phyloP scores from a whole-genome alignment of 2,113 vertebrate genomes.

The Brachirus orientalis region DNA sequence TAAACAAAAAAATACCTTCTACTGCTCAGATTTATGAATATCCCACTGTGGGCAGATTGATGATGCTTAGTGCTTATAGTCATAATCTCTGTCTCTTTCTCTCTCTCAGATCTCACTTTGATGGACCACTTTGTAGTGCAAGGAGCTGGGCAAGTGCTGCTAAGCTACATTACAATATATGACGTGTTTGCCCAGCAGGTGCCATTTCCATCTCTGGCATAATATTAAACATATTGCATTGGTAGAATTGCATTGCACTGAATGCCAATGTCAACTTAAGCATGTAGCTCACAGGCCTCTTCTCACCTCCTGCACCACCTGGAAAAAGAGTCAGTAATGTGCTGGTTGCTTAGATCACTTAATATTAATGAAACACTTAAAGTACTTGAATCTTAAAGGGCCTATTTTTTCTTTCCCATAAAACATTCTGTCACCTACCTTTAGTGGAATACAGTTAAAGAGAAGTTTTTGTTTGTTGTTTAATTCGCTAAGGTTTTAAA shows the following conservation, averaged over 20 bases:
- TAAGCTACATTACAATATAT: slow-evolving; percentile 76
- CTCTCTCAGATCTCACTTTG: slow-evolving; percentile 75
- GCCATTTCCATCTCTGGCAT: slow-evolving; percentile 63
- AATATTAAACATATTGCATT: slow-evolving; percentile 69
- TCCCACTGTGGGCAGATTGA: slow-evolving; percentile 2
- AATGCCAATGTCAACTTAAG: slow-evolving; percentile 69
- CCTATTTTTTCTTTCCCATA: neutral
- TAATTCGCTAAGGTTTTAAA: neutral
- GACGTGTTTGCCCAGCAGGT: slow-evolving; percentile 71
- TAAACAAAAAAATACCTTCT: too few relatives aligned
- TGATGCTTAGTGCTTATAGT: too few relatives aligned
- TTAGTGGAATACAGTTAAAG: neutral
- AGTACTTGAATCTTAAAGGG: slow-evolving; percentile 13
- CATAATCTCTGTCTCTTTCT: slow-evolving; percentile 69
- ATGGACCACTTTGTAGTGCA: slow-evolving; percentile 77
- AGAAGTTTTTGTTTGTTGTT: neutral
- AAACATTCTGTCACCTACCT: neutral
- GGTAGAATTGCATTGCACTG: slow-evolving; percentile 36
- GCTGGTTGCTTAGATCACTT: slow-evolving; percentile 20
- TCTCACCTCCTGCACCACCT: slow-evolving; percentile 33
- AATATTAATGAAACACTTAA: slow-evolving; percentile 13
- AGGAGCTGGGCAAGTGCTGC: slow-evolving; percentile 62
- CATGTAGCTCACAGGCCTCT: slow-evolving; percentile 54
- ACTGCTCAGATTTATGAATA: slow-evolving; percentile 14
- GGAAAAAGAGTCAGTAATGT: slow-evolving; percentile 27